phyloP scores from a whole-genome alignment of 2,888 invertebrate species.

The Kryphioiulus occultus region DNA sequence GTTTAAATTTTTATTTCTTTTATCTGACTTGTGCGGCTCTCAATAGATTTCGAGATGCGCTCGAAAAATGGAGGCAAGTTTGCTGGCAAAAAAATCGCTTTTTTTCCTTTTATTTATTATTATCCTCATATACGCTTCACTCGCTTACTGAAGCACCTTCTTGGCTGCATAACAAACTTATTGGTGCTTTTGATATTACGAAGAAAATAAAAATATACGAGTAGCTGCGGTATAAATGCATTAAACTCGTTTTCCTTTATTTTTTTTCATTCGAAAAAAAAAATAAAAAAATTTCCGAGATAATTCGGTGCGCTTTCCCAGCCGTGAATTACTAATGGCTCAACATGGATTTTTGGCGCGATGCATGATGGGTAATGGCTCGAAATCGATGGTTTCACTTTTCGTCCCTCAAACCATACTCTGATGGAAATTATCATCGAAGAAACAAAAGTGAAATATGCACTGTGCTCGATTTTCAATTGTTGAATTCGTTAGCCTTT shows the following conservation, averaged over 20 bases:
- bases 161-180: not conserved
- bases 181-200: not conserved
- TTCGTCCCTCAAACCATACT: not conserved
- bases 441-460: not conserved
- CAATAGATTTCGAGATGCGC: conserved; percentile 40
- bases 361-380: not conserved
- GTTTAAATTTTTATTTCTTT: conserved; percentile 42
- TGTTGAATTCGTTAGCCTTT: too few species aligned
- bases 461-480: too few species aligned
- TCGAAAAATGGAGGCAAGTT: conserved; percentile 35
- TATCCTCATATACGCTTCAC: conserved; percentile 8
- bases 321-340: conserved; percentile 43
- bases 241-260: not conserved
- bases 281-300: not conserved
- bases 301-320: conserved; percentile 37
- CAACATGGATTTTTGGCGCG: not conserved
- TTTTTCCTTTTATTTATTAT: conserved; percentile 3
- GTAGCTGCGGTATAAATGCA: not conserved
- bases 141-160: not conserved
- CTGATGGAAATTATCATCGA: not conserved
- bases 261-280: not conserved
- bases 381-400: not conserved
- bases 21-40: conserved; percentile 21
- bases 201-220: not conserved
- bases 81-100: not conserved